Evolutionary conservation across 2,113 vertebrate species (phyloP).

Genomic region (Phainopepla nitens): DNA sequence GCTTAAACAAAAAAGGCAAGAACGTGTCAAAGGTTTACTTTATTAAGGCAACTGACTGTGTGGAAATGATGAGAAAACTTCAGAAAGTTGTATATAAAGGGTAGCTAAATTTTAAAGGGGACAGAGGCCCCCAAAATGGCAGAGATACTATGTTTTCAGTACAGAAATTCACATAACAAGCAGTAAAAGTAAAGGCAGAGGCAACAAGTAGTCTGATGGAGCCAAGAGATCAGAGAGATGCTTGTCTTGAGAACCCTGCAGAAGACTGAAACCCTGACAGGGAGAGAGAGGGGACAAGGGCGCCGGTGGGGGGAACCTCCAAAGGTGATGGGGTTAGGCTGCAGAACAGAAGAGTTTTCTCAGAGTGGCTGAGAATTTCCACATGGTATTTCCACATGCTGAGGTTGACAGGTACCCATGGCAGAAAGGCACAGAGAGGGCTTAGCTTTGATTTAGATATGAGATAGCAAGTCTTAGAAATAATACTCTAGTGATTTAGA

Average conservation of each 20-base stretch:
- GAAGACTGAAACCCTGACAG: background rate
- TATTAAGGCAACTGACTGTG: background rate
- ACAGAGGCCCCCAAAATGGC: too few species aligned
- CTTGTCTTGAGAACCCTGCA: background rate
- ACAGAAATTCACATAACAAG: background rate
- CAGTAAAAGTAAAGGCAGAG: background rate
- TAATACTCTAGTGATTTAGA: background rate
- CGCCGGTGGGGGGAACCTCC: rapidly evolving
- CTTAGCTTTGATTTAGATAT: background rate
- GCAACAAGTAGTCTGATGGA: rapidly evolving
- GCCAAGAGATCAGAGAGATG: background rate
- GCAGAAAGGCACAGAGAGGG: background rate
- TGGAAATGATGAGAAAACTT: background rate
- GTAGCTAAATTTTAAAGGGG: background rate
- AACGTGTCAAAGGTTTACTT: background rate
- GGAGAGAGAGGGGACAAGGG: too few species aligned
- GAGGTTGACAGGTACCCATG: background rate
- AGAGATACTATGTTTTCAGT: background rate
- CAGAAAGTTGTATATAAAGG: background rate
- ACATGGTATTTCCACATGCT: background rate
- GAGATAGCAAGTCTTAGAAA: background rate
- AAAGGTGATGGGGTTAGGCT: background rate
- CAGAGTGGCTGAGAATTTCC: background rate
- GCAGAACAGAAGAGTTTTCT: background rate
- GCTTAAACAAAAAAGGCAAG: background rate